Evolutionary conservation across 1,140 invertebrate genomes (phyloP).

Genomic region (Drosophila punjabiensis): DNA sequence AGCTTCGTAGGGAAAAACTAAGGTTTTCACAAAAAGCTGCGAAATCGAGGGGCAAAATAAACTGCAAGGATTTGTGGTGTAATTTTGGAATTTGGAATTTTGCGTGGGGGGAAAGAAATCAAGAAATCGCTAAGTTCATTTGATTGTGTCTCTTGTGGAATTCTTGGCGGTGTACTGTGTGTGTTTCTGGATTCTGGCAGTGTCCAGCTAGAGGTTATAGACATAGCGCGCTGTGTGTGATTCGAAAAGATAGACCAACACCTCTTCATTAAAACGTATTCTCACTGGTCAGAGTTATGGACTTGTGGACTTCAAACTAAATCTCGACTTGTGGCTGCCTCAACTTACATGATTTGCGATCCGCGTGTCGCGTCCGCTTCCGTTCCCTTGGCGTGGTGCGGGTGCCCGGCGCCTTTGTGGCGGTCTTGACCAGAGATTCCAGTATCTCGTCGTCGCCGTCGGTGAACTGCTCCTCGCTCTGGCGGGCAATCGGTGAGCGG

Average conservation of each 20-base stretch:
- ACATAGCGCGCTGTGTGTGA: slow-evolving; percentile 69
- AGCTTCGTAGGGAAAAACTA: slow-evolving; percentile 56
- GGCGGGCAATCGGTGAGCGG: slow-evolving; percentile 72
- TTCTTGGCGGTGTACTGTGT: slow-evolving; percentile 39
- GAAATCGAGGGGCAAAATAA: slow-evolving; percentile 30
- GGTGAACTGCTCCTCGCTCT: slow-evolving; percentile 88
- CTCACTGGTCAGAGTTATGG: slow-evolving; percentile 15
- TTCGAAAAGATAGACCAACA: slow-evolving; percentile 76
- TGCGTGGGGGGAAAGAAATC: slow-evolving; percentile 10
- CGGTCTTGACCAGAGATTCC: slow-evolving; percentile 94
- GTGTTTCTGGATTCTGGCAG: slow-evolving; percentile 30
- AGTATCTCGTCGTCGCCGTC: slow-evolving; percentile 95
- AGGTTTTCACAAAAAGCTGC: slow-evolving; percentile 25
- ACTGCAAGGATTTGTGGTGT: slow-evolving; percentile 24
- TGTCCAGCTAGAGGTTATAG: slow-evolving; percentile 63
- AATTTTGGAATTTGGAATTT: slow-evolving; percentile 57
- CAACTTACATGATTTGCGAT: slow-evolving; percentile 94
- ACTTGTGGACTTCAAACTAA: neutral
- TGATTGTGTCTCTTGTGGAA: slow-evolving; percentile 38
- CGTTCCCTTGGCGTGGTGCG: slow-evolving; percentile 91
- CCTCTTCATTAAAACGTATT: slow-evolving; percentile 52
- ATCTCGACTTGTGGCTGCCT: neutral
- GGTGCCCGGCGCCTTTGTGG: slow-evolving; percentile 90
- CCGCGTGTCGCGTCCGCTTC: slow-evolving; percentile 91
- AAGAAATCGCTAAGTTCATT: slow-evolving; percentile 28